Evolutionary conservation across 2,113 vertebrate species (phyloP), one percentile per base, ranked within the genome.

Genomic region (Cisticola juncidis): DNA sequence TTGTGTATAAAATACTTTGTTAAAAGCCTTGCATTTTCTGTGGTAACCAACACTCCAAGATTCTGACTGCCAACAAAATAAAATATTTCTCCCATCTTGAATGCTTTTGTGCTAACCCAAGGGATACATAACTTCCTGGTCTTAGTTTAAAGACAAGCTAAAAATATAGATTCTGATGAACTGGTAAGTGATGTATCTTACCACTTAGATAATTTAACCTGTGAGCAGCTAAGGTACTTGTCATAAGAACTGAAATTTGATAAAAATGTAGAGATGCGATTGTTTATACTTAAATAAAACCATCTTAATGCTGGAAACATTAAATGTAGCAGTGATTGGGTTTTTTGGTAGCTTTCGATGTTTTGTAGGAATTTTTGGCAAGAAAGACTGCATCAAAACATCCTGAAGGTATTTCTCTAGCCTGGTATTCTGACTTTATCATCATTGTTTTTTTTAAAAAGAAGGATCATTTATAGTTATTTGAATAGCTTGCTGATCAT

Each of bases 311-410:
- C 19, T 71, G 38, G 12, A 48, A 60, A 22, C 9, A 21, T 19
- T 12, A 20, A 47, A 68, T 26, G 4, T 21, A 35, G 20, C 1
- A 2, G 13, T 20, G 33, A 1, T n/a, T 15, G 4, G 4, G 0
- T 4, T 14, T 2, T 76, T 57, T 10, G 4, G 21, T 33, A 15
- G 9, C 6, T 26, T 58, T 53, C 74, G 8, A 18, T 71, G 7
- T 40, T 73, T 28, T 24, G 31, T 65, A 47, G 24, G 45, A 26
- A 9, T 47, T 56, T 61, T 23, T 48, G 18, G 18, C 12, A 20
- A 56, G 29, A 48, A 47, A 48, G 29, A 8, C 22, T 33, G 48
- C 18, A 35, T 31, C 12, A 36, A 35, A 61, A 62, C 9, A 33
- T 62, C 31, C 6, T 42, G 35, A 42, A 61, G 26, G 54, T 54